Conservation (phyloP, 1,140 invertebrate genomes). For the Neuroterus valhalla region DNA sequence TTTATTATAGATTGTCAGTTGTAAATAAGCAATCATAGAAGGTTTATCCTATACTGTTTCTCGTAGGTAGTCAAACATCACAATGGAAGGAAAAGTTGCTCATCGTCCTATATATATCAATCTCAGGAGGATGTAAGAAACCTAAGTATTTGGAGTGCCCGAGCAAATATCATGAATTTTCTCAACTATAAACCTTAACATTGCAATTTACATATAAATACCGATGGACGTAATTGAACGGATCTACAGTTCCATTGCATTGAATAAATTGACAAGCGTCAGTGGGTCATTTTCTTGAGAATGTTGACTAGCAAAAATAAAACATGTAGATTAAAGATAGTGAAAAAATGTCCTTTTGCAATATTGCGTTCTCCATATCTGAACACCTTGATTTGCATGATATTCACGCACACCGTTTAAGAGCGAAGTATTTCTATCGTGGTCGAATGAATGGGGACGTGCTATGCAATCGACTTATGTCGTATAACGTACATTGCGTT, state of each 20-base stretch:
- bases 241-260: background rate
- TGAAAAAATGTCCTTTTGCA: constrained; percentile 13
- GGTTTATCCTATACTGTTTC: no score
- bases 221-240: background rate
- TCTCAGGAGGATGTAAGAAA: no score
- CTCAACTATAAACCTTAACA: background rate
- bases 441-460: background rate
- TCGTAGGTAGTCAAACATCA: no score
- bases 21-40: no score
- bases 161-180: no score
- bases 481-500: background rate
- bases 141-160: no score
- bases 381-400: constrained; percentile 1
- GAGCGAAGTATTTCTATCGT: background rate
- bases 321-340: background rate
- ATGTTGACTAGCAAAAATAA: background rate
- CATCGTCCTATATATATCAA: no score
- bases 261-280: background rate
- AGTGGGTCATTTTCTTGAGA: constrained; percentile 12
- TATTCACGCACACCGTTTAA: background rate
- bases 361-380: constrained; percentile 4
- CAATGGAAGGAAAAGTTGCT: no score
- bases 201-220: background rate
- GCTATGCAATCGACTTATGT: constrained; percentile 5
- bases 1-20: no score